Base-by-base conservation (phyloP, 30 jellyfish, hydroid and myxozoan species). In the Turritopsis rubra region DNA sequence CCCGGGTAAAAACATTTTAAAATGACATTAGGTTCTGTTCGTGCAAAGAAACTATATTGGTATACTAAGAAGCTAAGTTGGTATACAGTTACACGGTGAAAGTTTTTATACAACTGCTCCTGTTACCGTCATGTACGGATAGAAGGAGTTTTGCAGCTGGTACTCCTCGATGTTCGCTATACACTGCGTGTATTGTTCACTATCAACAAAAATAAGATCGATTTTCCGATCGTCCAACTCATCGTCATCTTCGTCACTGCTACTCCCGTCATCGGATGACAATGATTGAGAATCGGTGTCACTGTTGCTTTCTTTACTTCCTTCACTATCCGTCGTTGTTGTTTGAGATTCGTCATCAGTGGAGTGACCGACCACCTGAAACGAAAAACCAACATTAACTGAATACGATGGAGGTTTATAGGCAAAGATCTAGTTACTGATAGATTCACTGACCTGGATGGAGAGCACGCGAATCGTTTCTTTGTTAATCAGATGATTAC, bases 141-240 rank as follows among this genome's bases (percentile, higher is more conserved):
- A 68, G 19, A 68, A 68, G 28, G 77, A 68, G 30, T 68, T 68
- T 27, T 68, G 31, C 77, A 1, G 28, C 19, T 19, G 16, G 30
- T 7, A 68, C 30, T 68, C 17, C 30, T 68, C 31, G 30, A 68
- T 68, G 19, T 68, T 19, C 77, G 8, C 19, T 0, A 68, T 27
- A 68, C 77, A 68, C 31, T 27, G 77, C 19, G 77, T 68, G 30
- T 68, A 68, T 22, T 27, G 77, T 7, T 68, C 77, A 19, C 77
- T 68, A 23, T 23, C 30, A 0, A 68, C 77, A 9, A 7, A 7
- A 22, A 68, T 22, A 22, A 68, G 77, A 17, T 68, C 31, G 19
- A 68, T n/a, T 19, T 27, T 27, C 30, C 30, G 28, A 19, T n/a
- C 77, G 77, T 68, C 77, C 21, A n/a, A 23, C 16, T 7, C 22